A percentile compares a stretch with the other conserved stretches of the same genome.
Conservation (phyloP, 2,888 invertebrate genomes). For the Ochropleura plecta region DNA sequence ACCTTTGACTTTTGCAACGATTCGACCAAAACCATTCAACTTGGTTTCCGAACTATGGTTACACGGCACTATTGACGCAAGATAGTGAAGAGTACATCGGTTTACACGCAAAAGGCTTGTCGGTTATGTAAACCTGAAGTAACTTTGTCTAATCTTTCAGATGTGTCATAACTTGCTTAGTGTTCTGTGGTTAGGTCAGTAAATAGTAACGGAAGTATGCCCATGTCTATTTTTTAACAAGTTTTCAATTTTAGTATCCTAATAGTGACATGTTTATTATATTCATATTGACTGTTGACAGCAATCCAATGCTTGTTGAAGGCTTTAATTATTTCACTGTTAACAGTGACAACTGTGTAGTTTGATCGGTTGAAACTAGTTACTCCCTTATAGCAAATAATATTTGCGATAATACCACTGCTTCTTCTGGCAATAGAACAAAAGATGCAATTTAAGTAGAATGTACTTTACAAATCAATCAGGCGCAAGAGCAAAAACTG, state of each 20-base stretch:
- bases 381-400: background rate
- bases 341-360: background rate
- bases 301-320: background rate
- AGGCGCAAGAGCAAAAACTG: too few relatives aligned
- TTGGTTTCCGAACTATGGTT: conserved; percentile 66
- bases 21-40: conserved; percentile 57
- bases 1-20: conserved; percentile 69
- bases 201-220: conserved; percentile 1
- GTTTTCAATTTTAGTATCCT: background rate
- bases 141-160: conserved; percentile 54
- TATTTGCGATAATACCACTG: background rate
- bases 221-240: background rate
- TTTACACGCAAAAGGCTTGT: conserved; percentile 60
- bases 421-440: background rate
- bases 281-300: background rate
- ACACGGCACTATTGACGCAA: conserved; percentile 72
- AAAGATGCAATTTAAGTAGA: background rate
- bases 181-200: conserved; percentile 4
- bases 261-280: background rate
- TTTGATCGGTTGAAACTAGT: background rate
- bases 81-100: conserved; percentile 41
- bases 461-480: too few relatives aligned
- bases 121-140: conserved; percentile 71
- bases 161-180: conserved; percentile 41
- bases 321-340: background rate